phyloP scores from a whole-genome alignment of 2,797 vertebrate genomes.

The Geotrypetes seraphini region DNA sequence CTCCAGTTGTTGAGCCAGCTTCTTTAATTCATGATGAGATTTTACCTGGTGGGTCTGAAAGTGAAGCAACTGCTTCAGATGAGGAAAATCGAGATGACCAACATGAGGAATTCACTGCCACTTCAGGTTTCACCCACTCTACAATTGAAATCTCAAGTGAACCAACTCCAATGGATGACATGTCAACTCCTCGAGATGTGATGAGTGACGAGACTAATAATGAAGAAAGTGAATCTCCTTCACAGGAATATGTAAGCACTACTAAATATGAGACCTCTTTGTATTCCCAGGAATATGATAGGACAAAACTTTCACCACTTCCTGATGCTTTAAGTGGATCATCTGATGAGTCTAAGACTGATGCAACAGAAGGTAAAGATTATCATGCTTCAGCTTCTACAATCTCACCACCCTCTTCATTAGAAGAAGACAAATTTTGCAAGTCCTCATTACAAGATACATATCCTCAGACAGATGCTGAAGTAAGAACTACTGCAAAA shows the following conservation, averaged over 20 bases:
- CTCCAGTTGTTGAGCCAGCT: constrained; percentile 58
- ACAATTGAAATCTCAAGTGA: constrained; percentile 88
- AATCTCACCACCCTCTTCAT: constrained; percentile 80
- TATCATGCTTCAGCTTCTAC: constrained; percentile 83
- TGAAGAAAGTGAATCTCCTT: constrained; percentile 77
- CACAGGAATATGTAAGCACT: constrained; percentile 67
- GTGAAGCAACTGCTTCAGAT: constrained; percentile 75
- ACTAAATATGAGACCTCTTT: constrained; percentile 57
- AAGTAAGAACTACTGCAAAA: constrained; percentile 25
- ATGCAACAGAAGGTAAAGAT: constrained; percentile 82
- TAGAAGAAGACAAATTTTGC: constrained; percentile 81
- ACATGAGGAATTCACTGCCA: constrained; percentile 76
- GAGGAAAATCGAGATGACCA: constrained; percentile 81
- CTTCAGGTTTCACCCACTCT: constrained; percentile 79
- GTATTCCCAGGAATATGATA: constrained; percentile 57
- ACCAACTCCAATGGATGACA: constrained; percentile 86
- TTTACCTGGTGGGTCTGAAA: constrained; percentile 71
- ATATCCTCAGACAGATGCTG: constrained; percentile 34
- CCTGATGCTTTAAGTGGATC: constrained; percentile 54
- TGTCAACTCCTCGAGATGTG: constrained; percentile 82
- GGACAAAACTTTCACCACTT: constrained; percentile 58
- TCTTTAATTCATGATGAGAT: constrained; percentile 78
- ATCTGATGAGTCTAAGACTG: constrained; percentile 74
- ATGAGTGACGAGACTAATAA: constrained; percentile 85
- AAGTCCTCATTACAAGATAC: constrained; percentile 54